Evolutionary conservation across 2,888 invertebrate genomes (phyloP).

Genomic region (Iselma pallidipennis): DNA sequence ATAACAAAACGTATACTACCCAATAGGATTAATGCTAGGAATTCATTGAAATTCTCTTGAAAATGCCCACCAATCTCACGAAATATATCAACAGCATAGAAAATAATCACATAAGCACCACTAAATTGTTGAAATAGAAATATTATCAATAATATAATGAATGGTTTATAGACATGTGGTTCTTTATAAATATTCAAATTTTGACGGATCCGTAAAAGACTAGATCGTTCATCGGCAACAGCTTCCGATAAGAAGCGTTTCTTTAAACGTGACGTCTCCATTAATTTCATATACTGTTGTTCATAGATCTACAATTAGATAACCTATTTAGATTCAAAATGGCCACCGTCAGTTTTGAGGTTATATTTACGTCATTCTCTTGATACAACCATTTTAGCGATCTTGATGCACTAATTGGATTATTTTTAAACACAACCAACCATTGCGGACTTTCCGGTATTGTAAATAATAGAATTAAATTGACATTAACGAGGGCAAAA

Average conservation of each 20-base stretch:
- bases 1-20: conserved; percentile 60
- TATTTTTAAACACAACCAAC: conserved; percentile 57
- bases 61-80: conserved; percentile 56
- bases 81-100: conserved; percentile 62
- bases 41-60: conserved; percentile 55
- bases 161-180: conserved; percentile 59
- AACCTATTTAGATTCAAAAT: conserved; percentile 14
- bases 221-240: conserved; percentile 25
- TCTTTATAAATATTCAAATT: conserved; percentile 41
- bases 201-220: conserved; percentile 28
- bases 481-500: conserved; percentile 48
- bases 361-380: conserved; percentile 47
- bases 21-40: conserved; percentile 57
- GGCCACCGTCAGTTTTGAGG: background rate
- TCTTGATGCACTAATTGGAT: conserved; percentile 45
- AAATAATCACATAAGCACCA: conserved; percentile 62
- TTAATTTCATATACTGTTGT: conserved; percentile 33
- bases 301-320: conserved; percentile 35
- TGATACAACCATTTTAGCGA: conserved; percentile 58
- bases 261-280: conserved; percentile 26
- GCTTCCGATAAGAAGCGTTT: conserved; percentile 1
- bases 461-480: conserved; percentile 50
- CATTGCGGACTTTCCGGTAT: conserved; percentile 65
- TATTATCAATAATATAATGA: conserved; percentile 55
- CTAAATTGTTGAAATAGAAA: conserved; percentile 63